Conservation (phyloP, 2,888 invertebrate genomes). For the Tenthredo mesomela region DNA sequence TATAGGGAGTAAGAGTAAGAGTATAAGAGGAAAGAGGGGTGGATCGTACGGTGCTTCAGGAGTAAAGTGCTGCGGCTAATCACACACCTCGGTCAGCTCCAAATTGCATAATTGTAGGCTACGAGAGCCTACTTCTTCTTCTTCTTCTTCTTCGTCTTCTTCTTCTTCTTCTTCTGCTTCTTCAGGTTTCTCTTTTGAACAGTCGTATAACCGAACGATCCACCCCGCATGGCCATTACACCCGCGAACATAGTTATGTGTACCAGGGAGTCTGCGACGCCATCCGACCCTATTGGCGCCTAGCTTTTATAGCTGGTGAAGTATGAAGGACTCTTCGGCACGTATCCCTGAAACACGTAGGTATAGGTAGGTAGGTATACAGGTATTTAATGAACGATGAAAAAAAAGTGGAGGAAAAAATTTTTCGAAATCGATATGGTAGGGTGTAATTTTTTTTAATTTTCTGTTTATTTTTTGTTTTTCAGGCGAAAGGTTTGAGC, state of each 20-base stretch:
- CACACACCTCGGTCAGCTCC: conserved; percentile 59
- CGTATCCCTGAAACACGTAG: not conserved
- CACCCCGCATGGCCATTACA: conserved; percentile 34
- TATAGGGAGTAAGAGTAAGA: not conserved
- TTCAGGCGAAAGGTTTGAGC: not conserved
- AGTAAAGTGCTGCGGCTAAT: conserved; percentile 61
- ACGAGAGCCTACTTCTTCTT: conserved; percentile 44
- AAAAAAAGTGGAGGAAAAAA: too few relatives aligned
- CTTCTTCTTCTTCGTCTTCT: not conserved
- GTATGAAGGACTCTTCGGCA: not conserved
- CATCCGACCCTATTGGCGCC: conserved; percentile 2
- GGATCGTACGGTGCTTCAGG: conserved; percentile 27
- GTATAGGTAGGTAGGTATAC: too few relatives aligned
- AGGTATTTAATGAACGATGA: too few relatives aligned
- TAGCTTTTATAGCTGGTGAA: not conserved
- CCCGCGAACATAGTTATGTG: conserved; percentile 44
- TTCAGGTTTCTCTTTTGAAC: conserved; percentile 27
- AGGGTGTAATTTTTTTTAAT: not conserved
- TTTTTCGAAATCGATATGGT: too few relatives aligned
- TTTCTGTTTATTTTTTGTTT: not conserved
- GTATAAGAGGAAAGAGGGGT: conserved; percentile 11
- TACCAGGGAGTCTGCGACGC: conserved; percentile 32
- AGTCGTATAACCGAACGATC: conserved; percentile 22
- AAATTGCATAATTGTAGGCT: conserved; percentile 62
- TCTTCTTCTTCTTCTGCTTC: not conserved